Evolutionary conservation across 2,113 vertebrate species (phyloP), one percentile per base, ranked within the genome.

Genomic region (Andinoacara biseriatus): DNA sequence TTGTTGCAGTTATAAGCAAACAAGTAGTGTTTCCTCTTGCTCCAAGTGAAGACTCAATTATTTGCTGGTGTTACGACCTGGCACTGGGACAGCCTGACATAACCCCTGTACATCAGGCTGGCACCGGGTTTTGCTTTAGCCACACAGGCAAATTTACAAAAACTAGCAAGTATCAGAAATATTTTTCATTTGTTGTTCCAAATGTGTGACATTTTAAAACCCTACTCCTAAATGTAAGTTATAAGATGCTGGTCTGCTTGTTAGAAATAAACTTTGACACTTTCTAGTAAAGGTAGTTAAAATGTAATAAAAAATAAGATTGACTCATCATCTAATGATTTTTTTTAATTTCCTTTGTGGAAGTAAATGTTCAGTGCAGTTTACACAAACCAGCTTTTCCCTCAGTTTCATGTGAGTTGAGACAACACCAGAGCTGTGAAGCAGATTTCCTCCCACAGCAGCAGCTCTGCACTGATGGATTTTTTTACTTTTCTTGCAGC

Each of bases 401-500:
- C 58, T 57, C 15, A 26, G 52, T 46, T 62, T 74, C 49, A 43
- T 40, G 62, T 2, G 57, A 29, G 43, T n/a, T 43, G 54, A 24
- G 60, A 24, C 38, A 62, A 72, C n/a, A 52, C 60, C 22, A 59
- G 26, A n/a, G 59, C 59, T 78, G 24, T 56, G 38, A 38, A 40
- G 58, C 13, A 14, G 17, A 14, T 29, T 2, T 61, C 57, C 17
- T 54, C 17, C 8, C n/a, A 29, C 57, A 61, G 58, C 59, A 57
- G 59, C 52, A 72, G 67, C 67, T 52, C 18, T 62, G 82, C 78
- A 43, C 15, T 74, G 58, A 81, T 67, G 54, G 29, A 18, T 40
- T 49, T 56, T 11, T 69, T 15, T 35, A 10, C 31, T 57, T 10
- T 20, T 82, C 43, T 56, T 54, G 81, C 76, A 74, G 74, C 15